Evolutionary conservation across 2,888 invertebrate genomes (phyloP), one percentile per base, ranked within the genome.

Genomic region (Ophion ventricosus): DNA sequence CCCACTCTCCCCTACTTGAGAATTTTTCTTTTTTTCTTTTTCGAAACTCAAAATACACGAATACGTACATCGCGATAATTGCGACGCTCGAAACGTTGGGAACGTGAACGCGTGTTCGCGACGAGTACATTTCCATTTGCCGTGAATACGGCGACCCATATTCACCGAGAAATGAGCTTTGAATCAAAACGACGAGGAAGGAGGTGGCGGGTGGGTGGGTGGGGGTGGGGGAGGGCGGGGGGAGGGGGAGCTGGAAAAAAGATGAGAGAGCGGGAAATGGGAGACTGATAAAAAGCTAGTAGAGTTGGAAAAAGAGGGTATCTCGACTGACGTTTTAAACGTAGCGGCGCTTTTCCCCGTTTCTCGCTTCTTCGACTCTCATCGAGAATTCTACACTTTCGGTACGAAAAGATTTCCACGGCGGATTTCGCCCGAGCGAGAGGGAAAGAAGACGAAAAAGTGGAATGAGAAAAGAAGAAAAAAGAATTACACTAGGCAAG

Each of bases 121-220:
- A 66, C 56, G 69, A 77, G 80, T 72, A 35, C 70, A 76, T 81
- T 59, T 78, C 77, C 78, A 84, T 84, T 78, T 69, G 78, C 63
- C 49, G 61, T 84, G 85, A 87, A 85, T 82, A 81, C 63, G 86
- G 87, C 90, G 90, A 90, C 90, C 91, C 88, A 91, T 87, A 91
- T 91, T 90, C 89, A 88, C 84, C 84, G 87, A 29, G 88, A 85
- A 90, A 89, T 87, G 88, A 83, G 87, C 87, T 70, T 87, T 90
- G 85, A 86, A 86, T 85, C 84, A n/a, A n/a, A n/a, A 86, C 54
- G 49, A 11, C 26, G 57, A 25, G 56, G 35, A 67, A 64, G 69
- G 73, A 25, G 49, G 77, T 14, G 49, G 14, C 67, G 74, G 64
- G 64, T 74, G 78, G 57, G 49, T 20, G 8, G 54, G 20, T 20